Base-by-base conservation (phyloP, 1,140 invertebrate species). In the Drosophila navojoa region DNA sequence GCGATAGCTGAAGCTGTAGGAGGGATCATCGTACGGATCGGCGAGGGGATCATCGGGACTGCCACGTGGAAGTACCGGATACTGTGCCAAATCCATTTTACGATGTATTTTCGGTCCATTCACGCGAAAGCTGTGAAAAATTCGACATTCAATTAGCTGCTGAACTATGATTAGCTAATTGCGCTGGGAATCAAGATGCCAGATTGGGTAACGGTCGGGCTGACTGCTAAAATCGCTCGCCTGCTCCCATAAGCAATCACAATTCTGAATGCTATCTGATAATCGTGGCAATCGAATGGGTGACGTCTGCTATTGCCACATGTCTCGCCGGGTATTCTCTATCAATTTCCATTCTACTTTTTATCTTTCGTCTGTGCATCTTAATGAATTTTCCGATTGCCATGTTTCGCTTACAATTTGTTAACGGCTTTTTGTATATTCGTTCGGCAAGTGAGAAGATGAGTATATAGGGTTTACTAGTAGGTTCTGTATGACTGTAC, bases 1-100 rank as follows among this genome's bases (percentile, higher is more conserved):
- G 59, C 94, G 94, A 73, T 94, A 95, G 27, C 93, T 94, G 82
- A 95, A 96, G 25, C 93, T 93, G 79, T 96, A 96, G 66, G 94
- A 95, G 1, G 95, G 95, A 90, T 96, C 95, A 86, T 96, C 95
- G 68, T 94, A 95, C 11, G 95, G 95, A 90, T 96, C 95, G 76
- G 94, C 94, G 69, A 94, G 94, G 1, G 94, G 94, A 90, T 95
- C 94, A 71, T 95, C 95, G 44, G 80, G 93, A 93, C 60, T 94
- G 4, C 94, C 95, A 44, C 93, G 93, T 3, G 94, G 93, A 45
- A 93, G 92, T n/a, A 94, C 92, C 11, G 94, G 94, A 76, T 93
- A 92, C 91, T 96, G 95, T 60, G 94, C 94, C 54, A 95, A 90
- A 72, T 95, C 95, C 90, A 95, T 94, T 90, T 95, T 95, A 44